Percentiles rank a stretch among this genome's conserved stretches.
Evolutionary conservation across 2,888 invertebrate genomes (phyloP).

Genomic region (Margaritifera margaritifera): DNA sequence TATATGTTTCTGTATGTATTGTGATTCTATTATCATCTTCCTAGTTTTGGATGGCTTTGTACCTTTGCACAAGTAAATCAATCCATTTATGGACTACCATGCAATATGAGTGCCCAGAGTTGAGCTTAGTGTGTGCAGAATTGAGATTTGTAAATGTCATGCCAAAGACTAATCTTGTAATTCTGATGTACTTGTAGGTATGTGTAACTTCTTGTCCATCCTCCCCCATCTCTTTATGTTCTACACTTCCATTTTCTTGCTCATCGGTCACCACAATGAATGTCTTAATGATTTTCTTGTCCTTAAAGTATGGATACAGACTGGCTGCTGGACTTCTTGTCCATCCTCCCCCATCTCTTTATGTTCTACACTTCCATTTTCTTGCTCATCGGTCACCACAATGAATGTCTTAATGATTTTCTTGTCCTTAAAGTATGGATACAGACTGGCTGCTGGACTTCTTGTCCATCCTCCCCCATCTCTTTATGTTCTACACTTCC

Average conservation of each 20-base stretch:
- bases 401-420: slow-evolving; percentile 71
- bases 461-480: too few relatives aligned
- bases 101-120: too few relatives aligned
- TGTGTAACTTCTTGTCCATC: too few relatives aligned
- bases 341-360: slow-evolving; percentile 32
- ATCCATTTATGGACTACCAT: too few relatives aligned
- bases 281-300: slow-evolving; percentile 69
- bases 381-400: slow-evolving; percentile 73
- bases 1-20: too few relatives aligned
- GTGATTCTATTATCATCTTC: too few relatives aligned
- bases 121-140: too few relatives aligned
- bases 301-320: slow-evolving; percentile 68
- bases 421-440: slow-evolving; percentile 68
- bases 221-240: slow-evolving; percentile 4
- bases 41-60: too few relatives aligned
- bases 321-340: slow-evolving; percentile 71
- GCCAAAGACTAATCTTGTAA: too few relatives aligned
- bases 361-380: slow-evolving; percentile 50
- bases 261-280: slow-evolving; percentile 73
- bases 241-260: slow-evolving; percentile 63
- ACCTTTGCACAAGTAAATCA: too few relatives aligned
- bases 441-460: slow-evolving; percentile 67
- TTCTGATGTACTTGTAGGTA: slow-evolving; percentile 25
- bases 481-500: slow-evolving; percentile 16
- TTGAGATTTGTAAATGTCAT: too few relatives aligned